Conservation (phyloP, 2,888 invertebrate species). For the Sminthurides aquaticus region DNA sequence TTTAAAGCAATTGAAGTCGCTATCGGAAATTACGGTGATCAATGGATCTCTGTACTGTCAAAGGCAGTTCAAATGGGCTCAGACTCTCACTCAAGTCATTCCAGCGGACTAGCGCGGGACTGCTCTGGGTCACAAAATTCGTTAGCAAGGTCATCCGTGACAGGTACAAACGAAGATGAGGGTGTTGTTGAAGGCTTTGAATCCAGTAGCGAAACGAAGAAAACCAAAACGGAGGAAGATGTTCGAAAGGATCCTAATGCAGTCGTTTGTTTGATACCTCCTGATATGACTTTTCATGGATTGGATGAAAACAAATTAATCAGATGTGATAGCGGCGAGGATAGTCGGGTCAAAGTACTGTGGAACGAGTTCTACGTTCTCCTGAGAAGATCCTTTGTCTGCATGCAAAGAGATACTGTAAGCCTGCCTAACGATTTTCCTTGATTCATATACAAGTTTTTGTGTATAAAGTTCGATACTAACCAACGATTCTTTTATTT, state of each 20-base stretch:
- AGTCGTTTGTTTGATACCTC: background rate
- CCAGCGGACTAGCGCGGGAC: constrained; percentile 38
- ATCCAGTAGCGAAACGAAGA: constrained; percentile 14
- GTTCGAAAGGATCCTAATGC: constrained; percentile 25
- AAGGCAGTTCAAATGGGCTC: constrained; percentile 26
- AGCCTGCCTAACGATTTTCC: constrained; percentile 44
- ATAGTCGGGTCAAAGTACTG: constrained; percentile 43
- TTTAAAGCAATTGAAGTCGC: constrained; percentile 86
- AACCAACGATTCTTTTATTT: background rate
- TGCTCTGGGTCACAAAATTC: constrained; percentile 21
- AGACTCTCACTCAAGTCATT: constrained; percentile 35
- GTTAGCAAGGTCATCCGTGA: constrained; percentile 8
- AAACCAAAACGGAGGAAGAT: constrained; percentile 17
- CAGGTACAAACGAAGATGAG: constrained; percentile 6
- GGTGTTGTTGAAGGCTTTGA: background rate
- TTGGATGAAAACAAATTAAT: background rate
- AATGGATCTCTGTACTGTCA: constrained; percentile 32
- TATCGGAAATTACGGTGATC: constrained; percentile 77
- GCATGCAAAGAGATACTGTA: constrained; percentile 81
- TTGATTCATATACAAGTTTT: too few relatives aligned
- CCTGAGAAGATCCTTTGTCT: constrained; percentile 72
- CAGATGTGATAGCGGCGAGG: background rate
- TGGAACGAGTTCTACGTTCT: constrained; percentile 81
- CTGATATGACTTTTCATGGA: background rate
- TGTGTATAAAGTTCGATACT: too few relatives aligned